These are phyloP conservation scores for Eurytoma californica DNA, from an alignment of 2,888 invertebrate genomes.

Conservation along the genomic window DNA sequence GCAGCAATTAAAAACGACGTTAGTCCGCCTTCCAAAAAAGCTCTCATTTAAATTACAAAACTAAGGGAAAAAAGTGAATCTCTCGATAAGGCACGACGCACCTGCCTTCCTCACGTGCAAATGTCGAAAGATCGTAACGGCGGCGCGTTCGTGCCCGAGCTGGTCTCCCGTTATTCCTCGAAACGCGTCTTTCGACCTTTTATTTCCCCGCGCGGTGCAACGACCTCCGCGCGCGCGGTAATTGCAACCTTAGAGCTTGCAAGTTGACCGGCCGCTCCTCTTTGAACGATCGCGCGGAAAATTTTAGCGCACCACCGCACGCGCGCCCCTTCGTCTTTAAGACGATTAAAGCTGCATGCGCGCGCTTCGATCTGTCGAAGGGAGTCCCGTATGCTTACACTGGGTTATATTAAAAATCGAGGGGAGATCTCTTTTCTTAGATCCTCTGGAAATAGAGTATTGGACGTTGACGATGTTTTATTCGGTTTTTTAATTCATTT, in stretches of 20 bases:
- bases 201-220: slow-evolving; percentile 17
- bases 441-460: background rate
- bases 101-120: too few species aligned
- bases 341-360: slow-evolving; percentile 15
- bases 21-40: background rate
- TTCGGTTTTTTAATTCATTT: too few species aligned
- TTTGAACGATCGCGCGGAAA: slow-evolving; percentile 40
- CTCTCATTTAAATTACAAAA: background rate
- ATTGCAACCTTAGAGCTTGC: slow-evolving; percentile 42
- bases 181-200: slow-evolving; percentile 30
- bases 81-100: too few species aligned
- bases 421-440: background rate
- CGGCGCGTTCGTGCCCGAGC: background rate
- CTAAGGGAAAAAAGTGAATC: background rate
- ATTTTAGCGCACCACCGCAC: slow-evolving; percentile 15
- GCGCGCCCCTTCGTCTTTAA: slow-evolving; percentile 19
- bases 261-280: slow-evolving; percentile 24
- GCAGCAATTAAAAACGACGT: too few species aligned
- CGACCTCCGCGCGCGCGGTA: slow-evolving; percentile 22
- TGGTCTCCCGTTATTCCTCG: background rate
- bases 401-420: slow-evolving; percentile 30
- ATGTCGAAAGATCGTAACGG: too few species aligned
- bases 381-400: background rate
- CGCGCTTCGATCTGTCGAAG: slow-evolving; percentile 34
- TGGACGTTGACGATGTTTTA: background rate